A percentile compares a stretch with the other conserved stretches of the same genome.
Conservation (phyloP, 2,888 invertebrate species). For the Trichogramma evanescens region DNA sequence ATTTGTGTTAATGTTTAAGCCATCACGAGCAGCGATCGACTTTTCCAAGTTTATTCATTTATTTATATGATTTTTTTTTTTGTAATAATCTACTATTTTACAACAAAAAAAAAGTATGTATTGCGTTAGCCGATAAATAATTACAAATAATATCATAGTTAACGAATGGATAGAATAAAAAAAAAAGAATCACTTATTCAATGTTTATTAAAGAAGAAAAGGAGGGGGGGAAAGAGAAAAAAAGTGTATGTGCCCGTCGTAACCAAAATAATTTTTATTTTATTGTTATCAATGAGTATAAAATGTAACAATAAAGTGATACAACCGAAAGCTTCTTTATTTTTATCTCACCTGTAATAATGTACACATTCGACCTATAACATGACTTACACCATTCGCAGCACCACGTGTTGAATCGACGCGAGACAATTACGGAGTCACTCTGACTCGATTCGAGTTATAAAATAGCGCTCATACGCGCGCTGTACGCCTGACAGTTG, state of each 20-base stretch:
- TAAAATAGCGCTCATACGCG: no score
- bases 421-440: no score
- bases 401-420: no score
- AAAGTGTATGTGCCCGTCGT: conserved; percentile 8
- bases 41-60: conserved; percentile 1
- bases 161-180: neutral
- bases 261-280: conserved; percentile 20
- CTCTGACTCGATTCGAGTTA: no score
- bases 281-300: conserved; percentile 17
- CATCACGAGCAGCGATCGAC: conserved; percentile 6
- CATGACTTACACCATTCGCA: no score
- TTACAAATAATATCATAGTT: no score
- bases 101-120: no score
- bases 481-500: no score
- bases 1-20: conserved; percentile 3
- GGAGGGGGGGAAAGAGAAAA: no score
- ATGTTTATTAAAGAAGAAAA: conserved; percentile 8
- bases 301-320: conserved; percentile 21
- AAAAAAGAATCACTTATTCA: conserved; percentile 9
- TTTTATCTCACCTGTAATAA: neutral
- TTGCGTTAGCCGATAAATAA: no score
- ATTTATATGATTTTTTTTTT: conserved; percentile 13
- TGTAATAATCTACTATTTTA: conserved; percentile 9
- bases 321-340: neutral
- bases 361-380: neutral